Conservation (phyloP, 64 coral and sea anemone genomes). For the Pachyseris speciosa region DNA sequence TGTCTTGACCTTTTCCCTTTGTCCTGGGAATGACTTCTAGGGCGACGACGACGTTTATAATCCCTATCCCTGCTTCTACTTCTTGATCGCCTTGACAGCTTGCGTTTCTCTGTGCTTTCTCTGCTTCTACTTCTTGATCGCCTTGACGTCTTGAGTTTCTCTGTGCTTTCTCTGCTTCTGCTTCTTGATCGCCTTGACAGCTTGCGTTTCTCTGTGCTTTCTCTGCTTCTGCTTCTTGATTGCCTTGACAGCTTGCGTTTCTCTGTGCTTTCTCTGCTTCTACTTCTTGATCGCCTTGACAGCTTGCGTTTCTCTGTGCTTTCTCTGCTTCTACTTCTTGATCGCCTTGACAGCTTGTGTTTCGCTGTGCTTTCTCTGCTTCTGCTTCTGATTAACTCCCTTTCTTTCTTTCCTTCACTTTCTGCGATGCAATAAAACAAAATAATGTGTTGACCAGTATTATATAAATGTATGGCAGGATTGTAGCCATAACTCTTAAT, state of each 20-base stretch:
- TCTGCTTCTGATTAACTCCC: background rate
- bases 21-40: constrained; percentile 16
- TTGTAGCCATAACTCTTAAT: too few relatives aligned
- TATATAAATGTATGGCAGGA: too few relatives aligned
- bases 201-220: background rate
- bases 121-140: background rate
- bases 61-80: constrained; percentile 30
- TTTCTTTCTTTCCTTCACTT: constrained; percentile 6
- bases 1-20: background rate
- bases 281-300: background rate
- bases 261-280: background rate
- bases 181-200: background rate
- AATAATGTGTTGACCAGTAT: too few relatives aligned
- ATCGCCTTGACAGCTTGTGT: background rate
- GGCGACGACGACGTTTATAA: background rate
- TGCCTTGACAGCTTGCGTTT: background rate
- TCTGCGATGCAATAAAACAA: background rate
- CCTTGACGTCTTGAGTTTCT: too few relatives aligned
- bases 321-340: constrained; percentile 24
- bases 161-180: background rate
- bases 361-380: constrained; percentile 9
- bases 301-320: background rate
- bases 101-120: background rate
- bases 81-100: background rate
- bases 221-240: constrained; percentile 24